Base-by-base conservation (phyloP, 2,797 vertebrate genomes). In the Streptopelia turtur region DNA sequence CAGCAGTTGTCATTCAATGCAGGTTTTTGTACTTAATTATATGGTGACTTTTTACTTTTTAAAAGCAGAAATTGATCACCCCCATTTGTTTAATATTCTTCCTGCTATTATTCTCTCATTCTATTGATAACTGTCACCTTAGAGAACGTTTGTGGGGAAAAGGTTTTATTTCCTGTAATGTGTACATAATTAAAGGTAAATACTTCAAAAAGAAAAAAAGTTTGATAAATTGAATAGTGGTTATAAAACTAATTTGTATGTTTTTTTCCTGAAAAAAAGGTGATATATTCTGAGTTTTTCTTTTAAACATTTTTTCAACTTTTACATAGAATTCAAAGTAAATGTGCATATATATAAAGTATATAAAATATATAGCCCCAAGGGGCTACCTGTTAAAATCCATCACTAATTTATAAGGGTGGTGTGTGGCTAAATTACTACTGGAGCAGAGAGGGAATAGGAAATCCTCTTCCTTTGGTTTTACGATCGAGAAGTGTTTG, bases 11-110 rank as follows among this genome's bases (percentile, higher is more conserved):
- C 98, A 98, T 97, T 98, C 96, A 97, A 94, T 97, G 98, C 98
- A 98, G 98, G 97, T 97, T 98, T 98, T 98, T 98, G 97, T 98
- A 98, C 97, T 98, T 97, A 97, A 97, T 97, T 98, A 93, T 97
- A 97, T 87, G 97, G 98, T 97, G 97, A 97, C 96, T 98, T 98
- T 97, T 98, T 97, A 98, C 97, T 98, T 98, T 98, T 98, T 98
- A 97, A 98, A 97, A 97, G 97, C 97, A 97, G 96, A 97, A 96
- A 94, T 77, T 35, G 95, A 96, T 96, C 96, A 89, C 93, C 97
- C 70, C 83, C 94, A 95, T 97, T 93, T 97, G 95, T 97, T 97
- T 97, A 96, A 95, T 97, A 97, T 97, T 94, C 92, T 92, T 97
- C 95, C 96, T 94, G 96, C 97, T 97, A 94, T 98, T 94, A 96